Evolutionary conservation across 2,888 invertebrate species (phyloP).

Genomic region (Ophion ellenae): DNA sequence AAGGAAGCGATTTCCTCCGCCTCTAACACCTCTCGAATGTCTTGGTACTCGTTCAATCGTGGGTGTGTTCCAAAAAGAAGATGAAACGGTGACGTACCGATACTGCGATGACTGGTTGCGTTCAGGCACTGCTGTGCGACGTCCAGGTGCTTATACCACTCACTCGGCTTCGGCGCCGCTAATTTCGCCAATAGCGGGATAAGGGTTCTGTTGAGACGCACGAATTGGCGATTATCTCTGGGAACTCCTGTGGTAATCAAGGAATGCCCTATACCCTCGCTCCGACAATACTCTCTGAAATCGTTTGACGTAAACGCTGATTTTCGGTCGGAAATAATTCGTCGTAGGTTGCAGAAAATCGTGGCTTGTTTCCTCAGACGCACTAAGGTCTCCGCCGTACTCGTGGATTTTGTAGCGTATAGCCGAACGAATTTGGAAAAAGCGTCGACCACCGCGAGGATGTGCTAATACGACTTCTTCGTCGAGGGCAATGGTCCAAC

Average conservation of each 20-base stretch:
- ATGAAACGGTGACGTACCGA: conserved; percentile 41
- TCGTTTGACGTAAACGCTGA: conserved; percentile 78
- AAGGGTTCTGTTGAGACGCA: conserved; percentile 49
- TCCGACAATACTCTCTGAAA: conserved; percentile 77
- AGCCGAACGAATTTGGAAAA: conserved; percentile 77
- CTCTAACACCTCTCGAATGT: conserved; percentile 65
- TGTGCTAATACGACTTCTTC: conserved; percentile 67
- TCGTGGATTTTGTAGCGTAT: conserved; percentile 74
- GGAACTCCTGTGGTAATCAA: conserved; percentile 74
- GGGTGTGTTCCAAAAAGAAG: conserved; percentile 30
- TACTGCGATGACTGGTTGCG: conserved; percentile 40
- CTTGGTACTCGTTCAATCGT: conserved; percentile 40
- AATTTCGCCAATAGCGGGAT: conserved; percentile 65
- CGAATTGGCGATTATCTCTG: conserved; percentile 61
- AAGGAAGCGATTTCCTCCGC: conserved; percentile 54
- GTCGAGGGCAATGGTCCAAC: conserved; percentile 77
- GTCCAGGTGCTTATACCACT: conserved; percentile 43
- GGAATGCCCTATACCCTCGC: conserved; percentile 61
- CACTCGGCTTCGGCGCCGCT: conserved; percentile 23
- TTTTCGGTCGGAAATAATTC: conserved; percentile 74
- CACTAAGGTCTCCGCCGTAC: conserved; percentile 73
- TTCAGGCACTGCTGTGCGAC: conserved; percentile 40
- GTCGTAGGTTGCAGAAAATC: conserved; percentile 79
- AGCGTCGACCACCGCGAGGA: conserved; percentile 63
- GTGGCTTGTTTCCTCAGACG: conserved; percentile 74